Evolutionary conservation across 2,113 vertebrate genomes (phyloP), one percentile per base, ranked within the genome.

Genomic region (Datnioides undecimradiatus): DNA sequence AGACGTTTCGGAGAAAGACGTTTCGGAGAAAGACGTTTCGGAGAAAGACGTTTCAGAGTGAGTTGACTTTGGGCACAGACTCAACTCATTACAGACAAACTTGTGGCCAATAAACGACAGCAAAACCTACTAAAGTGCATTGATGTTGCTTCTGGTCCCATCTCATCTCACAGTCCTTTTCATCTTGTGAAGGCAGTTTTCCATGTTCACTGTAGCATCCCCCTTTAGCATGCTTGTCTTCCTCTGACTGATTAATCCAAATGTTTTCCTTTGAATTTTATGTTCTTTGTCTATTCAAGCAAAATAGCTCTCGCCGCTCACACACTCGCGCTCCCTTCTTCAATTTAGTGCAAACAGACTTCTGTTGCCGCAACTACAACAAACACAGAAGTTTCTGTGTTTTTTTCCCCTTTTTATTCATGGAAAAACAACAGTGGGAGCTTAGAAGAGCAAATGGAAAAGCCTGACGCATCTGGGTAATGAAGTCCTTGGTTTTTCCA

Each of bases 221-320:
- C 41, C 49, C 43, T 16, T 43, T 14, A 73, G 68, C 49, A 58
- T 49, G 68, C 73, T 52, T 40, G 52, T 77, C 65, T 51, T 80
- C 52, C 23, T 41, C 46, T 51, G 48, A 62, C 55, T 67, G 57
- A 87, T 76, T 72, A 41, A 69, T 72, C n/a, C 23, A 27, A 46
- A n/a, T 71, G 55, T 78, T 84, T 43, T 75, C 52, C 76, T 77
- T 58, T 80, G 52, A 40, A 66, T 80, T 66, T 66, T 0, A 45
- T 74, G 59, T 69, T 82, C 65, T 75, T 48, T 48, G 41, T 74
- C 68, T 60, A 11, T 40, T 71, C 21, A 46, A 65, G 72, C 63
- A 66, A 66, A 71, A 31, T 40, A 29, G 21, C 71, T 73, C 36
- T 65, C 36, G 1, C 7, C 10, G 58, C 71, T 73, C 25, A 31